Percentiles rank a stretch among this genome's conserved stretches.
Evolutionary conservation across 2,888 invertebrate species (phyloP).

Genomic region (Drosophila mercatorum): DNA sequence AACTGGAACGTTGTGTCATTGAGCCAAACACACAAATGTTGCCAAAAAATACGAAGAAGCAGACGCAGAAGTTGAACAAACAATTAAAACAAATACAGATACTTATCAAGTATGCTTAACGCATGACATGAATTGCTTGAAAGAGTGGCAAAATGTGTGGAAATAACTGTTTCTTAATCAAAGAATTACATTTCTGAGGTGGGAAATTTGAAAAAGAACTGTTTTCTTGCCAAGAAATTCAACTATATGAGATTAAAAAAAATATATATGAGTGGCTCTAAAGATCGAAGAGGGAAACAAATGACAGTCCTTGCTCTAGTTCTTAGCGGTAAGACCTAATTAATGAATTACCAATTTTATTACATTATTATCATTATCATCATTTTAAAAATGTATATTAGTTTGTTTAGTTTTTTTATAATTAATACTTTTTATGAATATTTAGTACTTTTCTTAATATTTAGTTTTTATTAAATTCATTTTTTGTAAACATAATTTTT

Average conservation of each 20-base stretch:
- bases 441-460: not conserved
- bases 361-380: not conserved
- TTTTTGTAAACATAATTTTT: too few species aligned
- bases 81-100: slow-evolving; percentile 4
- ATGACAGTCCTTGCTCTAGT: not conserved
- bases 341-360: not conserved
- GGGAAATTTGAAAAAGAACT: not conserved
- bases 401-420: not conserved
- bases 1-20: slow-evolving; percentile 59
- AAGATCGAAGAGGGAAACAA: not conserved
- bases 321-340: too few species aligned
- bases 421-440: not conserved
- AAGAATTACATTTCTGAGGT: not conserved
- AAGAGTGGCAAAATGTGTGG: not conserved
- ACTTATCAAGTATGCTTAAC: not conserved
- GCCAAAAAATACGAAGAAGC: slow-evolving; percentile 1
- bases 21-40: slow-evolving; percentile 12
- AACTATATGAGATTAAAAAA: not conserved
- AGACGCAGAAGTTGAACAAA: not conserved
- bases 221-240: not conserved
- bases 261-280: not conserved
- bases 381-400: not conserved
- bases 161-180: not conserved
- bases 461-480: not conserved
- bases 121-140: slow-evolving; percentile 2